Evolutionary conservation across 2,888 invertebrate species (phyloP).

Genomic region (Pardosa pseudoannulata): DNA sequence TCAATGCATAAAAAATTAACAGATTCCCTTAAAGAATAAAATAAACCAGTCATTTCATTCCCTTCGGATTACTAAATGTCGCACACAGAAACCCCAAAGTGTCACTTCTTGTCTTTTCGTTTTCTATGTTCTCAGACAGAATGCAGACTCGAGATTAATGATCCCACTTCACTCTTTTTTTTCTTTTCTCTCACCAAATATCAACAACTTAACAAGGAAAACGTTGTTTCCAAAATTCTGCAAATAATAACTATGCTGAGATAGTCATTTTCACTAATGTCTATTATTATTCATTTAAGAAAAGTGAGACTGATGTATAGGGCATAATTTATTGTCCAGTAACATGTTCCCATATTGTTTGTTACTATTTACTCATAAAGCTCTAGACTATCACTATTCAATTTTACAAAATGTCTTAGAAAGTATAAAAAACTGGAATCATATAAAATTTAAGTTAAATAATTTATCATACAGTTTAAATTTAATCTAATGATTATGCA

Average conservation of each 20-base stretch:
- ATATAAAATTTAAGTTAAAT: no score
- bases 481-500: no score
- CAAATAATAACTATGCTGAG: neutral
- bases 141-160: conserved; percentile 1
- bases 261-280: neutral
- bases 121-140: neutral
- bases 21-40: neutral
- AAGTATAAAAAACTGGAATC: no score
- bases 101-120: neutral
- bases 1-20: neutral
- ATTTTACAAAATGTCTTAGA: no score
- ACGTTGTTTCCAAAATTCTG: neutral
- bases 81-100: neutral
- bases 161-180: neutral
- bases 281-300: conserved; percentile 2
- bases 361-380: no score
- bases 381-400: no score
- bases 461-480: no score
- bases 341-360: neutral
- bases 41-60: neutral
- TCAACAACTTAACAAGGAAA: conserved; percentile 2
- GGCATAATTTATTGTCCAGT: neutral
- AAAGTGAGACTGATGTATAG: neutral
- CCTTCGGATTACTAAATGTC: neutral
- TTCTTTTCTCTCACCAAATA: neutral